Base-by-base conservation (phyloP, 2,797 vertebrate species). In the Danionella dracula region DNA sequence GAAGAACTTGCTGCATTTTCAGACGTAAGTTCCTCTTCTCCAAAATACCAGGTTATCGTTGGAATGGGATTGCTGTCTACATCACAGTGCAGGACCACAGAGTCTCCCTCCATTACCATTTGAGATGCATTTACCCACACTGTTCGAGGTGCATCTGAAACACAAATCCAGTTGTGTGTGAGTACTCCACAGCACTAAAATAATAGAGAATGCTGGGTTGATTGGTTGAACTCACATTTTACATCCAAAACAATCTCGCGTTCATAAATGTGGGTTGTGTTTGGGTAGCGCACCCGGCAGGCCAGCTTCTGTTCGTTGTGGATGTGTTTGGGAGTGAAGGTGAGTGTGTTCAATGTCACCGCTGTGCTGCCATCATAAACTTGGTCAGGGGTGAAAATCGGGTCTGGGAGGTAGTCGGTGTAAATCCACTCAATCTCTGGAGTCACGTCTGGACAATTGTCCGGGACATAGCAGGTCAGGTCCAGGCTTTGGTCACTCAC, bases 361-460 rank as follows among this genome's bases (percentile, higher is more conserved):
- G 92, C 93, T 0, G 92, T 93, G 75, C 91, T 91, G 66, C 88
- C 86, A 10, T 93, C 92, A 57, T 94, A 93, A 10, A 89, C 57
- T 49, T 86, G 86, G 41, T 90, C 88, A 0, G 83, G 76, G 42
- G 83, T 86, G 68, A 93, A 90, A 2, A 86, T 78, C 0, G 91
- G 91, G 71, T 92, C 91, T 0, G 90, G 90, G 37, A 96, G 84
- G 23, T 86, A 91, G 60, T 93, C 92, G 0, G 92, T 90, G 81
- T 91, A 90, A 78, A 93, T 83, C 94, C 94, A 96, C 69, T 88
- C 89, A 71, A 96, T 89, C 65, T 91, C 86, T 0, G 94, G 94
- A 17, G 77, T 89, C 89, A 93, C 85, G 38, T 94, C 90, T 0
- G 93, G 94, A 74, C 94, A 96, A 80, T 94, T 96, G 74, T 95